Percentiles rank a stretch among this genome's conserved stretches.
Conservation (phyloP, 2,797 vertebrate species). For the Loris lydekkerianus region DNA sequence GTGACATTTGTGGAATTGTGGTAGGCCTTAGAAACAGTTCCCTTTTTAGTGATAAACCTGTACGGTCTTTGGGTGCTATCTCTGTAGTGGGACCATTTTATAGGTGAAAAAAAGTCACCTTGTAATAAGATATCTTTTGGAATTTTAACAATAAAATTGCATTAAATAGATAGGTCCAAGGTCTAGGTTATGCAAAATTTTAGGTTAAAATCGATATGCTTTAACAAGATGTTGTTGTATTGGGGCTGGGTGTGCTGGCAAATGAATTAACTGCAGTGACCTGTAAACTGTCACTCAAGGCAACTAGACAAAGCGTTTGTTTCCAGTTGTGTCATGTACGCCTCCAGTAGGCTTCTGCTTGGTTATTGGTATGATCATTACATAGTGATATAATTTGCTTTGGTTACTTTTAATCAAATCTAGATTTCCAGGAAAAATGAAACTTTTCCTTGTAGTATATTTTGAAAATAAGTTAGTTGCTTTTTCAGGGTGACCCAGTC, state of each 20-base stretch:
- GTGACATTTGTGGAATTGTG: slow-evolving; percentile 12
- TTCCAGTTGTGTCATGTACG: background rate
- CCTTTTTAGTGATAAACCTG: background rate
- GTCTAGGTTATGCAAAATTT: background rate
- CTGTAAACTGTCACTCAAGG: background rate
- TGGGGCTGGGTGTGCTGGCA: background rate
- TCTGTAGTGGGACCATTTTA: slow-evolving; percentile 26
- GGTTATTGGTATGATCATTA: background rate
- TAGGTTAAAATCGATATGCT: background rate
- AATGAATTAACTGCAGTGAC: slow-evolving; percentile 3
- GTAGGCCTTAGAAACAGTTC: slow-evolving; percentile 22
- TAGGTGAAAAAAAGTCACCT: background rate
- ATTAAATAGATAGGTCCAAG: background rate
- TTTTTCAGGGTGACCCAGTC: background rate
- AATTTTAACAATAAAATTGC: slow-evolving; percentile 53
- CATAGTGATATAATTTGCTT: background rate
- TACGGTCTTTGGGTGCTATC: background rate
- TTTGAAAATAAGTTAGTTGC: background rate
- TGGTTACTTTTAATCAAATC: slow-evolving; percentile 29
- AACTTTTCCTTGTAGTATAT: background rate
- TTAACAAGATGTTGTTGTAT: slow-evolving; percentile 1
- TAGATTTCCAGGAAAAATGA: background rate
- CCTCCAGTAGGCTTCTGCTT: background rate
- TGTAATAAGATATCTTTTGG: background rate
- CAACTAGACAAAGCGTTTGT: background rate